Evolutionary conservation across 23 tunicate genomes (phyloP).

Genomic region (Oikopleura vanhoeffeni): DNA sequence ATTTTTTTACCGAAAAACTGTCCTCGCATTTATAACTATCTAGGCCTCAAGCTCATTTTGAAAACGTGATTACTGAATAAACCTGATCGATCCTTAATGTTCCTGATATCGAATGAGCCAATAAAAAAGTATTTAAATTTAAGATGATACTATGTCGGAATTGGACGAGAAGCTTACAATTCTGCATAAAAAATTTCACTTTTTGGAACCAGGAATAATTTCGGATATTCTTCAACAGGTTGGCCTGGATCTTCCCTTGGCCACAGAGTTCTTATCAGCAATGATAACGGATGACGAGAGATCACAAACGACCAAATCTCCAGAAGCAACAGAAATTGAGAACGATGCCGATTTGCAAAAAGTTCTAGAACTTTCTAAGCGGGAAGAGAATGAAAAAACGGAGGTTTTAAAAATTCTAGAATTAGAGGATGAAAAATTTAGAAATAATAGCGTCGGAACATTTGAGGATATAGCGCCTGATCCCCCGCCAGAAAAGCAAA

Average conservation of each 20-base stretch:
- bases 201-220: neutral
- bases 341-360: neutral
- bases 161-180: conserved; percentile 6
- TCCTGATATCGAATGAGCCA: too few species aligned
- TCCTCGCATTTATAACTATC: too few species aligned
- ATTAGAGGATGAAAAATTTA: neutral
- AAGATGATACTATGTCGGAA: neutral
- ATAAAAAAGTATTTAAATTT: too few species aligned
- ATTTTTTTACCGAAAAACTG: too few species aligned
- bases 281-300: neutral
- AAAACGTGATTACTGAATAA: too few species aligned
- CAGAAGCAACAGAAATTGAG: neutral
- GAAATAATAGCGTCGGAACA: neutral
- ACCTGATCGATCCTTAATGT: too few species aligned
- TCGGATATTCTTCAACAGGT: neutral
- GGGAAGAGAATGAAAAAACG: neutral
- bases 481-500: neutral
- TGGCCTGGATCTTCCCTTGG: neutral
- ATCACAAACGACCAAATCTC: neutral
- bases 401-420: neutral
- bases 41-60: too few species aligned
- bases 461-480: neutral
- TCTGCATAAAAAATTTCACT: neutral
- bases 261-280: neutral
- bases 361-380: neutral